phyloP scores from a whole-genome alignment of 2,888 invertebrate genomes.

The Nomada hirtipes region DNA sequence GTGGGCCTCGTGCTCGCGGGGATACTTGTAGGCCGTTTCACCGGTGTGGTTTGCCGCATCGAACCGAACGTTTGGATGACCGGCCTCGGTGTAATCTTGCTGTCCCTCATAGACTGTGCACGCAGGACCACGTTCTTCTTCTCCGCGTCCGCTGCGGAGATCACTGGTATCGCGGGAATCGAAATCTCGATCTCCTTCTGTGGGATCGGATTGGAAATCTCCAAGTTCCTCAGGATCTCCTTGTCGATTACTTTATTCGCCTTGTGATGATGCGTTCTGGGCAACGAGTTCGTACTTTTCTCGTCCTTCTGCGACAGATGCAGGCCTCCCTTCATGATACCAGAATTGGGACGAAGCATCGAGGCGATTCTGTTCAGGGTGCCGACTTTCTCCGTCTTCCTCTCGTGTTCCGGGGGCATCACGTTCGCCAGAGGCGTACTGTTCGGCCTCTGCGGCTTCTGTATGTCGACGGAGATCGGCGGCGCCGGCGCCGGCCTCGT shows the following conservation, averaged over 20 bases:
- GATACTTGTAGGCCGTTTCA: constrained; percentile 91
- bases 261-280: constrained; percentile 87
- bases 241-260: constrained; percentile 89
- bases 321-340: constrained; percentile 86
- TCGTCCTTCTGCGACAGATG: constrained; percentile 85
- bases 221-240: constrained; percentile 89
- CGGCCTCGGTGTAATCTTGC: constrained; percentile 85
- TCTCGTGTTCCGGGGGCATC: constrained; percentile 76
- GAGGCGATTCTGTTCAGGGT: constrained; percentile 90
- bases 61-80: constrained; percentile 92
- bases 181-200: constrained; percentile 88
- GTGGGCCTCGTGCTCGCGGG: constrained; percentile 89
- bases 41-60: constrained; percentile 89
- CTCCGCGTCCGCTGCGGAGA: constrained; percentile 85
- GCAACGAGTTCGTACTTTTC: constrained; percentile 86
- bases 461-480: constrained; percentile 73
- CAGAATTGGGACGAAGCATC: constrained; percentile 85
- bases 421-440: constrained; percentile 75
- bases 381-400: constrained; percentile 84
- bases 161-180: constrained; percentile 87
- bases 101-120: constrained; percentile 92
- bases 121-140: constrained; percentile 88
- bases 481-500: constrained; percentile 87
- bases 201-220: constrained; percentile 94
- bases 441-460: constrained; percentile 73